A percentile compares a stretch with the other conserved stretches of the same genome.
Conservation (phyloP, 2,797 vertebrate species). For the Ataeniobius toweri region DNA sequence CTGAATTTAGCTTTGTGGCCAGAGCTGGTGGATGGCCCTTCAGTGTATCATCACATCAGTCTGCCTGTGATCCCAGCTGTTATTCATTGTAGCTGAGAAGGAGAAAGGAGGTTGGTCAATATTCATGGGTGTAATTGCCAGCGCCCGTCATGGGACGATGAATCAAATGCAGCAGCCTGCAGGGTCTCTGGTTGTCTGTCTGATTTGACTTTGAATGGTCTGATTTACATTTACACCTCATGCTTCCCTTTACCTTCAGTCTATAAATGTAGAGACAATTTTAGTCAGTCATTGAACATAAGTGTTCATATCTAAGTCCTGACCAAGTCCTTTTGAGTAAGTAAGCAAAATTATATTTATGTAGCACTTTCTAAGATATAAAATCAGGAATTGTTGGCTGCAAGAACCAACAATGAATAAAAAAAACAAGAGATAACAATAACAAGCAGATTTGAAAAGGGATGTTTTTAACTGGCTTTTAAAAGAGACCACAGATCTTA, state of each 20-base stretch:
- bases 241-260: neutral
- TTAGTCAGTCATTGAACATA: neutral
- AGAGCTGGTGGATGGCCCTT: slow-evolving; percentile 24
- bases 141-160: slow-evolving; percentile 24
- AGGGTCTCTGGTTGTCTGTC: neutral
- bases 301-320: neutral
- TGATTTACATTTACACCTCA: neutral
- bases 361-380: neutral
- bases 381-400: neutral
- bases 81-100: slow-evolving; percentile 20
- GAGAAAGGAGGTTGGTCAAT: slow-evolving; percentile 41
- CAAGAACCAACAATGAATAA: neutral
- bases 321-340: neutral
- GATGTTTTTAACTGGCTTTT: neutral
- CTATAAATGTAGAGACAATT: neutral
- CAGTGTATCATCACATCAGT: slow-evolving; percentile 22
- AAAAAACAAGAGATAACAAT: neutral
- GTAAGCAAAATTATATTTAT: neutral
- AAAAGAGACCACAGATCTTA: neutral
- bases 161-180: slow-evolving; percentile 33
- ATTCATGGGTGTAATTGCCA: slow-evolving; percentile 34
- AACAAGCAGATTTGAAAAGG: neutral
- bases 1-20: slow-evolving; percentile 12
- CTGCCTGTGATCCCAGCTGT: slow-evolving; percentile 34
- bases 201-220: neutral